Evolutionary conservation across 2,888 invertebrate species (phyloP).

Genomic region (Thymelicus lineola): DNA sequence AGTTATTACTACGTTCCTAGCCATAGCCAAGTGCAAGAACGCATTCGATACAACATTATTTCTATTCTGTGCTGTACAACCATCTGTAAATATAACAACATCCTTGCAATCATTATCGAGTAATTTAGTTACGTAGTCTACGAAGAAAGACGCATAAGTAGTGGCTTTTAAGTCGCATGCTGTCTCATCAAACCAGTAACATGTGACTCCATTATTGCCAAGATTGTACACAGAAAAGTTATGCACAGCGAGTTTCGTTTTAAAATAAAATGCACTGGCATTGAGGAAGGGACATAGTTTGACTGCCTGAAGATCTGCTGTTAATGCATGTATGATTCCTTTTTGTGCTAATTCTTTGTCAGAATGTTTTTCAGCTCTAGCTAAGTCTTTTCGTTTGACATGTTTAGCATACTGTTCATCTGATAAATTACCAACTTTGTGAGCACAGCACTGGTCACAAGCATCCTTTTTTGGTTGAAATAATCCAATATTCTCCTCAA

Average conservation of each 20-base stretch:
- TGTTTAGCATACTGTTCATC: conserved; percentile 43
- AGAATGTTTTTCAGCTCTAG: conserved; percentile 42
- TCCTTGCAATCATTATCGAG: background rate
- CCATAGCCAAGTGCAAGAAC: no score
- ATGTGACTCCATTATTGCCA: background rate
- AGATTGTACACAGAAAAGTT: conserved; percentile 14
- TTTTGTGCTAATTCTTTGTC: conserved; percentile 47
- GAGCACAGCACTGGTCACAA: conserved; percentile 45
- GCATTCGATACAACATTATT: background rate
- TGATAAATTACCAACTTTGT: conserved; percentile 46
- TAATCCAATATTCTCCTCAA: conserved; percentile 46
- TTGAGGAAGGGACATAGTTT: conserved; percentile 48
- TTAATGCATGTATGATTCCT: conserved; percentile 44
- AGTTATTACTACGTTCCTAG: no score
- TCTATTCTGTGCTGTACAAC: conserved; percentile 12
- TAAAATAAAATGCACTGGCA: conserved; percentile 17
- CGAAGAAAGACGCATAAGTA: conserved; percentile 4
- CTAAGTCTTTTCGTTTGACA: conserved; percentile 41
- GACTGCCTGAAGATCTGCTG: conserved; percentile 50
- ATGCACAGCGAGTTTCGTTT: conserved; percentile 8
- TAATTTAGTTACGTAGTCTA: conserved; percentile 10
- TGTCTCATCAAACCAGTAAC: conserved; percentile 18
- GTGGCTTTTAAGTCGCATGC: background rate
- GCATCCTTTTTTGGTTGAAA: conserved; percentile 48
- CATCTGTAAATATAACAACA: conserved; percentile 11